Evolutionary conservation across 2,797 vertebrate genomes (phyloP).

Genomic region (Poeciliopsis gracilis): DNA sequence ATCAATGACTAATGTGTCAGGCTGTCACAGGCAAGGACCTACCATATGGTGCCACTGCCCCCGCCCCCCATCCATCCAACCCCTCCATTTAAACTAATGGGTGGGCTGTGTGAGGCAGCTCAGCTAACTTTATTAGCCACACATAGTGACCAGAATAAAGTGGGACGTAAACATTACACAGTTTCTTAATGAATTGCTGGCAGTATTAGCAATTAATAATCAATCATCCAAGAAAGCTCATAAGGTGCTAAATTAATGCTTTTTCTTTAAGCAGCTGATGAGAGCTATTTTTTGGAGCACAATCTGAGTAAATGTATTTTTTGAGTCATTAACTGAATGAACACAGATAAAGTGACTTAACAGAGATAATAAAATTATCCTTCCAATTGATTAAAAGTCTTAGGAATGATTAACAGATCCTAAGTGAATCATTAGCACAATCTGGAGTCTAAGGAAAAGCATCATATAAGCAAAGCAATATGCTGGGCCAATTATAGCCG

Average conservation of each 20-base stretch:
- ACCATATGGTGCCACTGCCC: conserved; percentile 70
- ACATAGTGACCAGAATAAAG: conserved; percentile 37
- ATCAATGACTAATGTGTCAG: conserved; percentile 81
- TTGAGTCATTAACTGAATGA: conserved; percentile 17
- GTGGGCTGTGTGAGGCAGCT: conserved; percentile 56
- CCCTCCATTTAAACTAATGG: conserved; percentile 68
- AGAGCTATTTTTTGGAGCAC: neutral
- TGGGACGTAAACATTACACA: conserved; percentile 26
- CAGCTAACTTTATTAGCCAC: conserved; percentile 54
- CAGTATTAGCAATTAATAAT: conserved; percentile 29
- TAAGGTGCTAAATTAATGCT: conserved; percentile 4
- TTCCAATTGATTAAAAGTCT: conserved; percentile 35
- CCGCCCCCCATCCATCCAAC: conserved; percentile 40
- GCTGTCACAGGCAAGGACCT: conserved; percentile 77
- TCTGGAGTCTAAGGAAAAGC: conserved; percentile 32
- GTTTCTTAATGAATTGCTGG: conserved; percentile 26
- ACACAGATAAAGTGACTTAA: conserved; percentile 14
- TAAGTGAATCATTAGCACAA: conserved; percentile 37
- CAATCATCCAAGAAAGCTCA: conserved; percentile 21
- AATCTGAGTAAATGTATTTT: conserved; percentile 9
- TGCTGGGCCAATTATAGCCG: conserved; percentile 72
- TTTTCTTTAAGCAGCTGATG: conserved; percentile 8
- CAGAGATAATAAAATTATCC: conserved; percentile 11
- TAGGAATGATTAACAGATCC: conserved; percentile 36
- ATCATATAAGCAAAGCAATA: conserved; percentile 39